Evolutionary conservation across 2,888 invertebrate species (phyloP), one percentile per base, ranked within the genome.

Genomic region (Glaucopsyche alexis): DNA sequence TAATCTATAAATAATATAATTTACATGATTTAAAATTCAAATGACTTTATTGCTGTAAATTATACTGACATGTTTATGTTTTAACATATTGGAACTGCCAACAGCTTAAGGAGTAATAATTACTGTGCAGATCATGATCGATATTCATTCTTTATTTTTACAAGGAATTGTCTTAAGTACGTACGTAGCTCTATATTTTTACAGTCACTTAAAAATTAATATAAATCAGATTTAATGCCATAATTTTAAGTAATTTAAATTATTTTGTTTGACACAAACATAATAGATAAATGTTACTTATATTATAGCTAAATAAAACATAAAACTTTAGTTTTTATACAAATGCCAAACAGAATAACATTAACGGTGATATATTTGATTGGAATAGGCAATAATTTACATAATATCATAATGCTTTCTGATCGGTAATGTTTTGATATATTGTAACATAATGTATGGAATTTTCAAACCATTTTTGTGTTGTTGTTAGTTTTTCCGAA

Each of bases 401-500:
- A 38, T 60, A 60, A 29, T 29, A 29, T 29, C 29, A 14, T 38
- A 38, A 60, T 60, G 29, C 29, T 13, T 13, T 60, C 11, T 38
- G 29, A 13, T 60, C 29, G 2, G 29, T 29, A 29, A 60, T 38
- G 60, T 60, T 29, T 60, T 38, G 29, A 38, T 60, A 13, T 11
- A 45, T 67, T n/a, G 45, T 19, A 47, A n/a, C 49, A 49, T n/a
- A n/a, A n/a, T 11, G 11, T 13, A 45, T 19, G 47, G 45, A 47
- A 16, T 69, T 69, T 29, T 29, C 45, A 14, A 69, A 67, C 16
- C 47, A 67, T 16, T 45, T 16, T 14, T 49, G 69, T 13, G 60
- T 60, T 42, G 42, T 47, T 49, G 69, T 69, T 67, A 45, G 45
- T 67, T 67, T 69, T 69, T 47, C 69, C 69, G 29, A 69, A 69